phyloP scores from a whole-genome alignment of 2,797 vertebrate genomes.

The Tolypeutes matacus region DNA sequence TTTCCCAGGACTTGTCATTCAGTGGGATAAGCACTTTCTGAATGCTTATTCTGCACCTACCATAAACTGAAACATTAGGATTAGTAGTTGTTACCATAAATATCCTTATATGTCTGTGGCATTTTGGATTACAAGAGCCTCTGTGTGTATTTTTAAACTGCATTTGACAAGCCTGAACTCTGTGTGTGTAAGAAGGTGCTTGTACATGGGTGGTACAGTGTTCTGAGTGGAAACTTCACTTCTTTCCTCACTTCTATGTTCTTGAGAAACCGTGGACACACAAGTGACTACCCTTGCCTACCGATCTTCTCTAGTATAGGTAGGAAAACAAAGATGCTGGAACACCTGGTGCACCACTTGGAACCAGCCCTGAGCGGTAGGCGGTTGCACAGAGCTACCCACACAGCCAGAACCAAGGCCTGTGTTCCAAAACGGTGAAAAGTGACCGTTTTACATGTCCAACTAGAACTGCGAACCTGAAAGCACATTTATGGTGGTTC shows the following conservation, averaged over 20 bases:
- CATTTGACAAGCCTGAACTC: background rate
- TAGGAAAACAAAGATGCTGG: no score
- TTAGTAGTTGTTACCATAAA: background rate
- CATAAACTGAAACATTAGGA: fast-evolving
- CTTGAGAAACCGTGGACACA: background rate
- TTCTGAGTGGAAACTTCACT: background rate
- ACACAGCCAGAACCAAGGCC: background rate
- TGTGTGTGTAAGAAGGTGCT: background rate
- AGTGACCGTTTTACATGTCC: background rate
- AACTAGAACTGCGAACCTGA: no score
- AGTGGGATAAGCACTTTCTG: background rate
- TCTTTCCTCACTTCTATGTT: background rate
- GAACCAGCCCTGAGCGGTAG: background rate
- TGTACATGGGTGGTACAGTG: background rate
- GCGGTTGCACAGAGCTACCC: no score
- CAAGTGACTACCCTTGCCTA: background rate
- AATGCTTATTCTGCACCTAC: no score
- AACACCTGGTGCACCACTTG: background rate
- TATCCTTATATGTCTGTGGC: background rate
- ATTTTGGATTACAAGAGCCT: background rate
- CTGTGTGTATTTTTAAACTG: background rate
- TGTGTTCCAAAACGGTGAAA: fast-evolving
- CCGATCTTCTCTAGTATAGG: background rate
- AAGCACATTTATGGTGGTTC: background rate
- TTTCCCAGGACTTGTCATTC: background rate